Percentiles rank a stretch among this genome's conserved stretches.
These are phyloP conservation scores for Tanytarsus gracilentus DNA, from an alignment of 2,888 invertebrate genomes.

Conservation along the genomic window DNA sequence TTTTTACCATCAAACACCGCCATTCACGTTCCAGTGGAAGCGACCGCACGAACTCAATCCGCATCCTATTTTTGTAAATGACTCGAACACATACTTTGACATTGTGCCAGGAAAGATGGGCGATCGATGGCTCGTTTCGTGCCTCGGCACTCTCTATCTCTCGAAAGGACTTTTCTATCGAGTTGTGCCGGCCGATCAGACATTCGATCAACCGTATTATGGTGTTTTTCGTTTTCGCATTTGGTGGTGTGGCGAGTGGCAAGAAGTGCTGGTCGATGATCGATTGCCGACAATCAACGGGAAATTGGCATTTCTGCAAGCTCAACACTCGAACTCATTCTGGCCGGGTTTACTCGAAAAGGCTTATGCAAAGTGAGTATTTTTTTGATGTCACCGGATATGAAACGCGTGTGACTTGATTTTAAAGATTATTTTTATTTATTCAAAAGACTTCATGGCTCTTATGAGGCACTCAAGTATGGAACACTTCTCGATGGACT, in stretches of 20 bases:
- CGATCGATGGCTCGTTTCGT: conserved; percentile 84
- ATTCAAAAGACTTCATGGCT: conserved; percentile 67
- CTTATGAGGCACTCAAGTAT: conserved; percentile 87
- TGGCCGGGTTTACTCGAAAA: conserved; percentile 88
- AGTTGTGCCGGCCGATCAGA: conserved; percentile 85
- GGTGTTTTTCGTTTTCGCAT: conserved; percentile 82
- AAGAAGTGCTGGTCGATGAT: conserved; percentile 82
- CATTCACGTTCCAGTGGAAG: conserved; percentile 86
- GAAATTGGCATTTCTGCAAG: conserved; percentile 75
- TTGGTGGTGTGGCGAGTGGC: conserved; percentile 94
- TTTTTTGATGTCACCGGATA: conserved; percentile 17
- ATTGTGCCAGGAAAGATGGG: conserved; percentile 82
- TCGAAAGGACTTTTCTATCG: conserved; percentile 82
- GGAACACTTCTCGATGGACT: conserved; percentile 81
- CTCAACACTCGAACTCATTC: conserved; percentile 68
- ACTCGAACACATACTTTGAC: conserved; percentile 68
- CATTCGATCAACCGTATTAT: conserved; percentile 60
- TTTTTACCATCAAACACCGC: conserved; percentile 90
- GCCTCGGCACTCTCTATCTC: conserved; percentile 73
- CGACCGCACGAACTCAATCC: conserved; percentile 70
- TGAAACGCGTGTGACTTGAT: conserved; percentile 7
- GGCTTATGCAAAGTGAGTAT: conserved; percentile 78
- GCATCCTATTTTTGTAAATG: conserved; percentile 70
- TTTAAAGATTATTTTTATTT: conserved; percentile 32
- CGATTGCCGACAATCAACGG: conserved; percentile 81